phyloP scores from a whole-genome alignment of 2,888 invertebrate genomes.

The Archips crataeganus region DNA sequence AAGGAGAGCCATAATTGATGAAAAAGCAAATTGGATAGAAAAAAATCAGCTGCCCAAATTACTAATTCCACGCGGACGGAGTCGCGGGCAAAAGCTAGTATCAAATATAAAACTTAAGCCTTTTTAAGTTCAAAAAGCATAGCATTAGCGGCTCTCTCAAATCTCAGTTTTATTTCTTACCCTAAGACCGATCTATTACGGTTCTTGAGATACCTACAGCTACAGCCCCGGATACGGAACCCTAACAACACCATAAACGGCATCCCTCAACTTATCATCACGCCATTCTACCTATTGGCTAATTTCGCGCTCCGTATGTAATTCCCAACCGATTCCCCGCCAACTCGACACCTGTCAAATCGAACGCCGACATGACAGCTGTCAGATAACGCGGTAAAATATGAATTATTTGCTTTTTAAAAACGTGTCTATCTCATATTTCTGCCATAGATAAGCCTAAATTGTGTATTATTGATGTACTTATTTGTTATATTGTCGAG shows the following conservation, averaged over 20 bases:
- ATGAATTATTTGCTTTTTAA: conserved; percentile 80
- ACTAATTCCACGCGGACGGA: too few relatives aligned
- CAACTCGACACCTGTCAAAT: conserved; percentile 58
- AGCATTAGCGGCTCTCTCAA: too few relatives aligned
- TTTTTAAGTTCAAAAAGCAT: too few relatives aligned
- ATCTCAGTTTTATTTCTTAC: too few relatives aligned
- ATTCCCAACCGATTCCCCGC: conserved; percentile 53
- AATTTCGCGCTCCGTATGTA: conserved; percentile 39
- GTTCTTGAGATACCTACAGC: too few relatives aligned
- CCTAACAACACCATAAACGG: neutral
- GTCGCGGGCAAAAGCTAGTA: too few relatives aligned
- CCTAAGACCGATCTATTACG: too few relatives aligned
- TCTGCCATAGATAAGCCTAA: conserved; percentile 41
- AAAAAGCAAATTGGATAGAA: too few relatives aligned
- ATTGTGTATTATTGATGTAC: conserved; percentile 11
- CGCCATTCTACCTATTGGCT: neutral
- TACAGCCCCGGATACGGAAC: too few relatives aligned
- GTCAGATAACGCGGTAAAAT: conserved; percentile 61
- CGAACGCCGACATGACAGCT: conserved; percentile 45
- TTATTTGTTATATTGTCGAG: neutral
- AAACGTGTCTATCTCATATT: conserved; percentile 47
- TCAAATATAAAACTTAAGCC: too few relatives aligned
- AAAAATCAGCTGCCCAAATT: too few relatives aligned
- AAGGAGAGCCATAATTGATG: too few relatives aligned
- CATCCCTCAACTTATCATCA: neutral